Percentiles rank a stretch among this genome's conserved stretches.
phyloP scores from a whole-genome alignment of 2,797 vertebrate species.

The Periparus ater region DNA sequence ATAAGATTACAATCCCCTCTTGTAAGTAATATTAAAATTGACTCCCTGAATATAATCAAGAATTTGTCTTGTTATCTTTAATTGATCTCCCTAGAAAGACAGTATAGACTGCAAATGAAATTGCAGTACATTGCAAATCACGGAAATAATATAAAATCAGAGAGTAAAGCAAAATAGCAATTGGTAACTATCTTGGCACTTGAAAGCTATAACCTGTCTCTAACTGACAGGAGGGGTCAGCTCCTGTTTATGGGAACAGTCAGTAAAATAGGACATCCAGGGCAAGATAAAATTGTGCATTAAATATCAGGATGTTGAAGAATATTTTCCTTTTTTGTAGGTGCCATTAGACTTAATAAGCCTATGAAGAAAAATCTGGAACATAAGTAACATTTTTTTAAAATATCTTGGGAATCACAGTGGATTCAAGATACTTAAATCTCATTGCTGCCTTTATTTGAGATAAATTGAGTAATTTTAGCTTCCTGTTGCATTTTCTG shows the following conservation, averaged over 20 bases:
- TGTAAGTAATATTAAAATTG: slow-evolving; percentile 71
- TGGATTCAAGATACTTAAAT: not conserved
- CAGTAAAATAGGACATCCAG: not conserved
- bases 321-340: not conserved
- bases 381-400: not conserved
- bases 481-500: not conserved
- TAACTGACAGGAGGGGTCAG: not conserved
- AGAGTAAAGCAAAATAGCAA: not conserved
- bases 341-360: not conserved
- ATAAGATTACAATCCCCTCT: slow-evolving; percentile 54
- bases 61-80: slow-evolving; percentile 72
- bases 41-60: slow-evolving; percentile 63
- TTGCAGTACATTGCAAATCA: slow-evolving; percentile 35
- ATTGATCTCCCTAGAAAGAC: slow-evolving; percentile 68
- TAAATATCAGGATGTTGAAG: not conserved
- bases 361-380: not conserved
- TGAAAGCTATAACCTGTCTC: not conserved
- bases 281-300: not conserved
- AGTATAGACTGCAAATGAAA: slow-evolving; percentile 40
- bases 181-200: slow-evolving; percentile 27
- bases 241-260: not conserved
- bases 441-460: not conserved
- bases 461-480: not conserved
- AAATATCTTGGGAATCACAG: not conserved
- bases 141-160: slow-evolving; percentile 42